Conservation (phyloP, 2,888 invertebrate genomes). For the Arge pagana region DNA sequence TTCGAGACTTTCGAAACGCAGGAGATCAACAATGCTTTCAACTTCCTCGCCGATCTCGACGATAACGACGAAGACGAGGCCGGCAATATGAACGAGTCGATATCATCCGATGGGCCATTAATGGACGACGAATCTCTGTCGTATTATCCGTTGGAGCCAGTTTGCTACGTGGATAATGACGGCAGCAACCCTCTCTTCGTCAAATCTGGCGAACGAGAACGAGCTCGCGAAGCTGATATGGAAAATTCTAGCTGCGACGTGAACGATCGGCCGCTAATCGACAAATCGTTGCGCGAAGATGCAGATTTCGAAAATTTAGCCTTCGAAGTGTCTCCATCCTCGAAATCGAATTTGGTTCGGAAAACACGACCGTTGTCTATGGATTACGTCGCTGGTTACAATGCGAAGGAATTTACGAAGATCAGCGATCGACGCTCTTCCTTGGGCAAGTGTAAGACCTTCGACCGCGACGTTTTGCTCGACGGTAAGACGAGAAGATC, state of each 20-base stretch:
- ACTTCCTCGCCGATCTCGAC: slow-evolving; percentile 50
- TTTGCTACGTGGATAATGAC: slow-evolving; percentile 27
- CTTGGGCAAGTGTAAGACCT: slow-evolving; percentile 16
- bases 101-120: slow-evolving; percentile 19
- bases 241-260: slow-evolving; percentile 5
- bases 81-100: slow-evolving; percentile 13
- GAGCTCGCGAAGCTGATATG: slow-evolving; percentile 14
- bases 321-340: slow-evolving; percentile 24
- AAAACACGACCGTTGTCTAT: slow-evolving; percentile 5
- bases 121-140: slow-evolving; percentile 6
- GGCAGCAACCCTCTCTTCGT: not conserved
- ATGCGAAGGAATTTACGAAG: slow-evolving; percentile 1
- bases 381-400: slow-evolving; percentile 6
- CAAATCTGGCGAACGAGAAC: slow-evolving; percentile 12
- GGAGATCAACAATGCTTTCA: slow-evolving; percentile 51
- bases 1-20: slow-evolving; percentile 40
- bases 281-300: not conserved
- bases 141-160: slow-evolving; percentile 36
- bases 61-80: slow-evolving; percentile 16
- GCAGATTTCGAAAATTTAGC: slow-evolving; percentile 25
- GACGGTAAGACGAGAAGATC: not conserved
- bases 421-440: slow-evolving; percentile 20
- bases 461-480: not conserved
- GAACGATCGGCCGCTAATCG: not conserved
- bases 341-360: not conserved